Percentiles rank a stretch among this genome's conserved stretches.
These are phyloP conservation scores for Agrochola litura DNA, from an alignment of 2,888 invertebrate genomes.

Conservation along the genomic window DNA sequence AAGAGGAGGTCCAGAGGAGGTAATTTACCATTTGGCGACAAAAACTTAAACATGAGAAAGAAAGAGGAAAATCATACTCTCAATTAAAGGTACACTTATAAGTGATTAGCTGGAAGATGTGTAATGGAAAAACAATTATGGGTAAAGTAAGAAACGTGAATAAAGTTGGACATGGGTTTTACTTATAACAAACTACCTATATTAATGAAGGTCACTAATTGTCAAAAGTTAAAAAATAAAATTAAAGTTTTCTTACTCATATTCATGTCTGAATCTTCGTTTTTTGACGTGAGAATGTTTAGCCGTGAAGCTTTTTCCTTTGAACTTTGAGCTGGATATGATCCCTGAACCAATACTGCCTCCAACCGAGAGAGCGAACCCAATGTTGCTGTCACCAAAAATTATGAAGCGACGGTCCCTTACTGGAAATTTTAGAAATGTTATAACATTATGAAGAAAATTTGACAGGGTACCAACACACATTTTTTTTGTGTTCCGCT, in stretches of 20 bases:
- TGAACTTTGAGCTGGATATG: constrained; percentile 46
- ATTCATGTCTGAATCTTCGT: constrained; percentile 29
- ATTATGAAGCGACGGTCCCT: constrained; percentile 47
- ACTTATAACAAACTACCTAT: neutral
- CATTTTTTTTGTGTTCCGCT: too few species aligned
- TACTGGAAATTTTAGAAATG: constrained; percentile 24
- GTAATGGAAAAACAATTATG: neutral
- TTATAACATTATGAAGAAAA: neutral
- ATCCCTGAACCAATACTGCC: constrained; percentile 49
- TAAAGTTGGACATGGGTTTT: neutral
- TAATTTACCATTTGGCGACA: neutral
- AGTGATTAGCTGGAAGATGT: neutral
- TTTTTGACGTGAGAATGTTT: constrained; percentile 31
- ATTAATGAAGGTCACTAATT: neutral
- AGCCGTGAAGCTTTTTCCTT: constrained; percentile 33
- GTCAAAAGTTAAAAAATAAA: neutral
- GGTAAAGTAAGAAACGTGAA: neutral
- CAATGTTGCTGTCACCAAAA: constrained; percentile 46
- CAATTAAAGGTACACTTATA: neutral
- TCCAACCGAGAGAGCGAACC: constrained; percentile 40
- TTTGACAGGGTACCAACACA: neutral
- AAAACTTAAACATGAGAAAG: neutral
- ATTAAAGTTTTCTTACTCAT: constrained; percentile 32
- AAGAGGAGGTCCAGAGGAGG: neutral
- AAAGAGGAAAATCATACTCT: neutral